Base-by-base conservation (phyloP, 2,113 vertebrate species). In the Apteryx mantelli region DNA sequence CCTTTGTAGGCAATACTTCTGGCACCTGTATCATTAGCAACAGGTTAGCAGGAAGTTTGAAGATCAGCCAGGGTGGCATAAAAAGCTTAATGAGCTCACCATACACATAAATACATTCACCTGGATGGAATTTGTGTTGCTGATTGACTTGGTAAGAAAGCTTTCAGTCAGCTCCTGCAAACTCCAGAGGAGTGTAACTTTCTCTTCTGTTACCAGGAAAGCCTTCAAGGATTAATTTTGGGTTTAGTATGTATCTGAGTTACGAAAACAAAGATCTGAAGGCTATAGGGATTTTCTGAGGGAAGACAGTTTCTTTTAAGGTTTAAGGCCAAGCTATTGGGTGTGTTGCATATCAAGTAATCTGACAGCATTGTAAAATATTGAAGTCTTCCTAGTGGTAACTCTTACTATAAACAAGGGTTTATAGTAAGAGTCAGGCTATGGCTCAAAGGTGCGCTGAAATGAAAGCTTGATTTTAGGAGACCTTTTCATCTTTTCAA, bases 41-140 rank as follows among this genome's bases (percentile, higher is more conserved):
- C 89, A 94, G 81, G 89, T 82, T 73, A 93, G 79, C 86, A 65
- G 75, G 60, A 89, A 86, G 76, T 56, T 76, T 82, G 50, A 88
- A 89, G 92, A 84, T 53, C 93, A 90, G 82, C 24, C 32, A 50
- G 69, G 21, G 19, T 92, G 66, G 80, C 40, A 61, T 83, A 95
- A 81, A 73, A 65, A 96, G 63, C 79, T 96, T 91, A 91, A 70
- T 3, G 5, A 89, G 86, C 73, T 91, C 69, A 82, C 40, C 61
- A 20, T 55, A 58, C 56, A 85, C 46, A 34, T 94, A 42, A 88
- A 89, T 44, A 21, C 28, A 44, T 40, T 83, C 8, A 52, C 65
- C 68, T 81, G 91, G 38, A 81, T 83, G 55, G 91, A 91, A 92
- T 91, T 95, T 91, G 48, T 89, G 30, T 71, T 73, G 68, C 61